These are phyloP conservation scores for Leucopternis melanops DNA, from an alignment of 2,113 vertebrate genomes.

Conservation along the genomic window DNA sequence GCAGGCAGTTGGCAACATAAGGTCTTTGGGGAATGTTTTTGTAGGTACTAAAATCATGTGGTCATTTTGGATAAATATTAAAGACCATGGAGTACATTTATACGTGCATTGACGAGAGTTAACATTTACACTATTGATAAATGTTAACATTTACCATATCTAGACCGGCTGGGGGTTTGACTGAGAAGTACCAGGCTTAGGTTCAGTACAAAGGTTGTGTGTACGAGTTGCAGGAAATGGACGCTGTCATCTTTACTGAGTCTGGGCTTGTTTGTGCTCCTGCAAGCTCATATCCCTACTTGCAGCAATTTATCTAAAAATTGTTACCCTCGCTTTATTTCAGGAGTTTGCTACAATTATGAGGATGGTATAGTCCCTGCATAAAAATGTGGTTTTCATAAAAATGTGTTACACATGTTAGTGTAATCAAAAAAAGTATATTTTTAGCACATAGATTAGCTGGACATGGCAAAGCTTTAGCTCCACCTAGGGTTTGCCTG, in stretches of 20 bases:
- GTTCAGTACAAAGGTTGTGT: neutral
- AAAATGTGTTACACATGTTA: neutral
- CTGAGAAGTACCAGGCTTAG: neutral
- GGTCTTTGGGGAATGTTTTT: neutral
- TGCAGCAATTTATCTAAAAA: neutral
- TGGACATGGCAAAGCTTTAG: neutral
- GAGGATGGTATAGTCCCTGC: neutral
- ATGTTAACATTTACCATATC: neutral
- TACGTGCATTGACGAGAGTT: neutral
- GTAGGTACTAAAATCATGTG: neutral
- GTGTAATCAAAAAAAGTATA: neutral
- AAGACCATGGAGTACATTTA: neutral
- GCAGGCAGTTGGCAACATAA: neutral
- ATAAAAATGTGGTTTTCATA: neutral
- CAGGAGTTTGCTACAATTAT: neutral
- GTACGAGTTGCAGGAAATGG: neutral
- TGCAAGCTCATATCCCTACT: neutral
- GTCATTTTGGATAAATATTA: neutral
- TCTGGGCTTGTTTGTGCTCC: neutral
- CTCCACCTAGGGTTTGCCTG: neutral
- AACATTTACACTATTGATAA: neutral
- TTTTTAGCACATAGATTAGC: neutral
- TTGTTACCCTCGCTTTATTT: neutral
- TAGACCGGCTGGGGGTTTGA: neutral
- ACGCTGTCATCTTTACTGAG: rapidly evolving